Conservation (phyloP, 2,113 vertebrate genomes). For the Dicaeum eximium region DNA sequence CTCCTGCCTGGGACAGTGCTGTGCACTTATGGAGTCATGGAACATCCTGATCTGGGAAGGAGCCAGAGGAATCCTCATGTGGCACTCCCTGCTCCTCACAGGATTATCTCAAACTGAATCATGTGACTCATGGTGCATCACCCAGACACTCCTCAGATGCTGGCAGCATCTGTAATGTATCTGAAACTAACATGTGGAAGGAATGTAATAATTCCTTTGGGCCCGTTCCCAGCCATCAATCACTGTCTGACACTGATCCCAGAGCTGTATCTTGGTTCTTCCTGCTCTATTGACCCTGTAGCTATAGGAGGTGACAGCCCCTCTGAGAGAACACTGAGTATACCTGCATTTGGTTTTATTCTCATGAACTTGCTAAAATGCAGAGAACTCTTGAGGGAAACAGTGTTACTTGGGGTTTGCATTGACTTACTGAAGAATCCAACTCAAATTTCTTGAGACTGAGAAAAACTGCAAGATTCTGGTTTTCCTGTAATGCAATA, state of each 20-base stretch:
- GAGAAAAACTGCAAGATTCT: neutral
- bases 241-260: neutral
- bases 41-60: neutral
- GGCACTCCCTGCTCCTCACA: neutral
- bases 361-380: neutral
- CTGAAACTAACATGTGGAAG: neutral
- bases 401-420: neutral
- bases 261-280: neutral
- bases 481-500: neutral
- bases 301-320: neutral
- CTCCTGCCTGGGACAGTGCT: neutral
- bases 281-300: neutral
- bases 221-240: neutral
- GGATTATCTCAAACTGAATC: neutral
- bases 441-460: neutral
- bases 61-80: neutral
- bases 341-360: neutral
- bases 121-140: neutral
- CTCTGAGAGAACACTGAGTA: neutral
- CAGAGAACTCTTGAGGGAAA: neutral
- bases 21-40: accelerated
- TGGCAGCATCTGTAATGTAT: neutral
- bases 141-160: neutral
- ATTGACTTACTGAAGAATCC: neutral
- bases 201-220: neutral